These are phyloP conservation scores for Maconellicoccus hirsutus DNA, from an alignment of 1,140 invertebrate species.

Conservation along the genomic window DNA sequence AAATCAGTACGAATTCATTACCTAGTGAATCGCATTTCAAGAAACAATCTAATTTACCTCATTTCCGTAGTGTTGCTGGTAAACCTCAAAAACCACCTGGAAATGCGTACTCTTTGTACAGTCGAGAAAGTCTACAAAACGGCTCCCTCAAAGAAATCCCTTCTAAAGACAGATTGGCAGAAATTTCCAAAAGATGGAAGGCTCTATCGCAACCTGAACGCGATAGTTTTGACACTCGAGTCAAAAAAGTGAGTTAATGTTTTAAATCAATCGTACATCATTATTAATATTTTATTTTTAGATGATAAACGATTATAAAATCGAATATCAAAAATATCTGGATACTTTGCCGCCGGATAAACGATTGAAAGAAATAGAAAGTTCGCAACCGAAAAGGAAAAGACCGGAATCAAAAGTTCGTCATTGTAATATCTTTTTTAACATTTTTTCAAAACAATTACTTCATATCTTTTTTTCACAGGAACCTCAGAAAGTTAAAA, in stretches of 20 bases:
- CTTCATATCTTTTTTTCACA: background rate
- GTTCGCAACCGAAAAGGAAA: background rate
- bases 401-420: background rate
- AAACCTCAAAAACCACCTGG: background rate
- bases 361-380: background rate
- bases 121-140: background rate
- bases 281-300: background rate
- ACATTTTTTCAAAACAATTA: too few species aligned
- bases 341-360: background rate
- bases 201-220: background rate
- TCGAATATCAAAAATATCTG: background rate
- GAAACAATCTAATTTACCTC: background rate
- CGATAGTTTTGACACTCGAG: background rate
- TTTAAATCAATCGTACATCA: background rate
- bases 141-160: background rate
- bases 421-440: background rate
- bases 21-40: too few species aligned
- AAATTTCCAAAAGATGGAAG: constrained; percentile 9
- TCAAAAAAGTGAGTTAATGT: background rate
- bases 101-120: constrained; percentile 7
- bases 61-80: background rate
- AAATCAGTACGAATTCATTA: background rate
- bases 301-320: background rate
- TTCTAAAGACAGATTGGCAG: constrained; percentile 2
- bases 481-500: background rate